Percentiles rank a stretch among this genome's conserved stretches.
phyloP scores from a whole-genome alignment of 2,113 vertebrate species.

The Anarhynchus alexandrinus region DNA sequence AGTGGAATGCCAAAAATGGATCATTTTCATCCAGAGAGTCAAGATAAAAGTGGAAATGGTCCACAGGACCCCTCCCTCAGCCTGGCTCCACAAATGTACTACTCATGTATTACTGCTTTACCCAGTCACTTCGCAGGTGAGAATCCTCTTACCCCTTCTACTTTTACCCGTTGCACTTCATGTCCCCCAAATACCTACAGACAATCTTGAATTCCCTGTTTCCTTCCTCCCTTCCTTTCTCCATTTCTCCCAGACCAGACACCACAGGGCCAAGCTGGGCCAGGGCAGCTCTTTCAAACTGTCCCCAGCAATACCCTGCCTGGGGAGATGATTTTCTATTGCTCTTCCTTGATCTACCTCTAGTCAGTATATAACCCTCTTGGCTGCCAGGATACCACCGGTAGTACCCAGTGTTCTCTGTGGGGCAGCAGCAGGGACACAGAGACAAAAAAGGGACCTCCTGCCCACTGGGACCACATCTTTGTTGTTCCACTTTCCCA shows the following conservation, averaged over 20 bases:
- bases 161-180: not conserved
- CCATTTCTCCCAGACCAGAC: not conserved
- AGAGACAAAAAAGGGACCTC: not conserved
- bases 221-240: not conserved
- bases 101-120: not conserved
- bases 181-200: not conserved
- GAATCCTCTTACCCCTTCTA: not conserved
- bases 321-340: not conserved
- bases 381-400: not conserved
- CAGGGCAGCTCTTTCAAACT: not conserved
- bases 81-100: not conserved
- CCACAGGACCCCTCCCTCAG: not conserved
- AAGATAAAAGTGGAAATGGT: not conserved
- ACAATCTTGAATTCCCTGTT: not conserved
- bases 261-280: not conserved
- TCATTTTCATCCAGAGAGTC: not conserved
- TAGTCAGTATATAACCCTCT: not conserved
- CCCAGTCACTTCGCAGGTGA: not conserved
- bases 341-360: not conserved
- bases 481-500: not conserved
- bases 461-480: not conserved
- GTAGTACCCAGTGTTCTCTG: not conserved
- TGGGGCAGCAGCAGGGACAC: not conserved
- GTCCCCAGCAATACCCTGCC: not conserved
- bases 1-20: not conserved